Evolutionary conservation across 2,113 vertebrate species (phyloP).

Genomic region (Bubalus kerabau): DNA sequence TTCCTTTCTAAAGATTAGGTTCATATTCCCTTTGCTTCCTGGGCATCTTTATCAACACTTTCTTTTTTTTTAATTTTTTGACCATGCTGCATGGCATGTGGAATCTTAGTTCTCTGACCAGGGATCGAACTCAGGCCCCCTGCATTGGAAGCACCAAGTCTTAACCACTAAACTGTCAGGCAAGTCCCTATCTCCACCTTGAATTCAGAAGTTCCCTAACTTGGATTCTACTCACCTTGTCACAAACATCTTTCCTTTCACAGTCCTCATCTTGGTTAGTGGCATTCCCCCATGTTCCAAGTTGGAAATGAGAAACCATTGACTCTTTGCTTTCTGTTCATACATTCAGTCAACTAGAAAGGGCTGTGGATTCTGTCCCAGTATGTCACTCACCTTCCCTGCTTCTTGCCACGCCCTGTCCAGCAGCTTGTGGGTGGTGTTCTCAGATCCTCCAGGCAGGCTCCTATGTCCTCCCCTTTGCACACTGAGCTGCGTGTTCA

Average conservation of each 20-base stretch:
- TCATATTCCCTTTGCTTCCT: not conserved
- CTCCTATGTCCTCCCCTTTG: not conserved
- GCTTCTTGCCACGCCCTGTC: not conserved
- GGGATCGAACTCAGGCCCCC: not conserved
- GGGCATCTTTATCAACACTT: not conserved
- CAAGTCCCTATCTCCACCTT: not conserved
- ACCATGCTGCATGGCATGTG: not conserved
- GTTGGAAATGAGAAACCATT: not conserved
- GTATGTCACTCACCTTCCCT: not conserved
- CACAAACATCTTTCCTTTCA: not conserved
- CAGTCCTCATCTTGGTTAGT: not conserved
- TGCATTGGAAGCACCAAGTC: not conserved
- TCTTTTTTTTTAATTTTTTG: not conserved
- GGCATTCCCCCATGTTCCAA: not conserved
- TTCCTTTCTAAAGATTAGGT: not conserved
- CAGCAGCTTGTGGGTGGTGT: not conserved
- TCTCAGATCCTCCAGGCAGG: not conserved
- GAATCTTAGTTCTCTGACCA: not conserved
- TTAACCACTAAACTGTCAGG: not conserved
- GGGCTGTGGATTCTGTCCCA: not conserved
- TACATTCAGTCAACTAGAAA: not conserved
- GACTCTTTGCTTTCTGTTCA: not conserved
- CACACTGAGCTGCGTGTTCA: rapidly evolving
- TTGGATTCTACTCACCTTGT: not conserved
- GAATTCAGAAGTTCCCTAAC: not conserved